Base-by-base conservation (phyloP, 2,113 vertebrate genomes). In the Lepus americanus region DNA sequence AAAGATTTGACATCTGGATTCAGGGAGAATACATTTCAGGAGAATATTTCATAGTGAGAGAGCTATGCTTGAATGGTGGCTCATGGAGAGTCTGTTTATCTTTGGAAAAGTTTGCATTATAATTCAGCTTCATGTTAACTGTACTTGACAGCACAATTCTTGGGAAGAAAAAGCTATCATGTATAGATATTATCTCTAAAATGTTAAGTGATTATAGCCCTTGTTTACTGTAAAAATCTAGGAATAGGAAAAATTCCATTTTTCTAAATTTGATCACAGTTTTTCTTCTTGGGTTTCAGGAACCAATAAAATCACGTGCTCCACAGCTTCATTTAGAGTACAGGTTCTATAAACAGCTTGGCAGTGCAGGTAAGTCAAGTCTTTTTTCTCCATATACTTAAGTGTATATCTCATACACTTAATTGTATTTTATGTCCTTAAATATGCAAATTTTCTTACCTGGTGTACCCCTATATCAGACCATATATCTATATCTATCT, bases 321-420 rank as follows among this genome's bases (percentile, higher is more conserved):
- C 99, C 99, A 36, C 99, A 99, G 98, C 99, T 99, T 96, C 99
- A 99, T 98, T 98, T 99, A 98, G 99, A 99, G 95, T 99, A 99
- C 98, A 99, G 99, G 97, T 99, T 99, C 98, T 99, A 99, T 98
- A 99, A 99, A 98, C 99, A 99, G 44, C 98, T 99, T 27, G 99
- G 99, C 97, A 99, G 98, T 95, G 98, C 99, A 61, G 99, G 99
- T 99, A 98, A 99, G 98, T 97, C 63, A 90, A 85, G 14, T 55
- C 14, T 92, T 63, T 90, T 67, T 84, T 67, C 23, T 90, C 69
- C 53, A 27, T 90, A 22, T 87, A 39, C 29, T 92, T 86, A 95
- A 59, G 61, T 16, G 53, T 77, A 44, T 31, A 72, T 9, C 49
- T 90, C 92, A 92, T 44, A 8, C 44, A 44, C 44, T 44, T 44